These are phyloP conservation scores for Cyclargus thomasi DNA, from an alignment of 1,140 invertebrate genomes.

Conservation along the genomic window DNA sequence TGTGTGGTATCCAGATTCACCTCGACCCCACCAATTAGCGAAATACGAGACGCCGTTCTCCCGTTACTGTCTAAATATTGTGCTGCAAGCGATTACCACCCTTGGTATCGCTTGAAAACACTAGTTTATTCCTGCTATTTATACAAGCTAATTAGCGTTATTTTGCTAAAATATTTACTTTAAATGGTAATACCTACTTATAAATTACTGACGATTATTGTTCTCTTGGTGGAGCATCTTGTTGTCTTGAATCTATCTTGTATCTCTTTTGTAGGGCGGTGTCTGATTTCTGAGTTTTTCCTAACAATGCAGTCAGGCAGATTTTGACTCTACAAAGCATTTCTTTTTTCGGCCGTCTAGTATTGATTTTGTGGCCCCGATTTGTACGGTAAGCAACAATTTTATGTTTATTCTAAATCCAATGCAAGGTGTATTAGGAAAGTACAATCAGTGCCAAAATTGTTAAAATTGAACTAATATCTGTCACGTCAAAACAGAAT, in stretches of 20 bases:
- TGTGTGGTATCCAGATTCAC: slow-evolving; percentile 18
- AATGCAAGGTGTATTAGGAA: no score
- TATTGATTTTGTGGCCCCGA: no score
- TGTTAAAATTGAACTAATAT: slow-evolving; percentile 9
- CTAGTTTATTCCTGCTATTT: slow-evolving; percentile 7
- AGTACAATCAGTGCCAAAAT: background rate
- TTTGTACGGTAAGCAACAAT: background rate
- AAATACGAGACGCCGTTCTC: slow-evolving; percentile 34
- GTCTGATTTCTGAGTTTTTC: no score
- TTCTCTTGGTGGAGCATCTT: no score
- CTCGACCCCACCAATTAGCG: slow-evolving; percentile 37
- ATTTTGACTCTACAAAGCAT: no score
- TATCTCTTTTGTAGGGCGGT: no score
- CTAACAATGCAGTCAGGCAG: no score
- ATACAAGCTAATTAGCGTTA: background rate
- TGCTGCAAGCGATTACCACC: slow-evolving; percentile 14
- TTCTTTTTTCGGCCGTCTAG: no score
- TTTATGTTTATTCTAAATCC: background rate
- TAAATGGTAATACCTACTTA: no score
- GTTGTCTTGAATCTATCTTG: no score
- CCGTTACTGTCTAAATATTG: slow-evolving; percentile 25
- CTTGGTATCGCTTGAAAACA: slow-evolving; percentile 7
- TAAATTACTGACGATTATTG: no score
- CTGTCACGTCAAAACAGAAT: slow-evolving; percentile 8
- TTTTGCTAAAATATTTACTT: no score